Evolutionary conservation across 2,113 vertebrate genomes (phyloP), one percentile per base, ranked within the genome.

Genomic region (Passer montanus): DNA sequence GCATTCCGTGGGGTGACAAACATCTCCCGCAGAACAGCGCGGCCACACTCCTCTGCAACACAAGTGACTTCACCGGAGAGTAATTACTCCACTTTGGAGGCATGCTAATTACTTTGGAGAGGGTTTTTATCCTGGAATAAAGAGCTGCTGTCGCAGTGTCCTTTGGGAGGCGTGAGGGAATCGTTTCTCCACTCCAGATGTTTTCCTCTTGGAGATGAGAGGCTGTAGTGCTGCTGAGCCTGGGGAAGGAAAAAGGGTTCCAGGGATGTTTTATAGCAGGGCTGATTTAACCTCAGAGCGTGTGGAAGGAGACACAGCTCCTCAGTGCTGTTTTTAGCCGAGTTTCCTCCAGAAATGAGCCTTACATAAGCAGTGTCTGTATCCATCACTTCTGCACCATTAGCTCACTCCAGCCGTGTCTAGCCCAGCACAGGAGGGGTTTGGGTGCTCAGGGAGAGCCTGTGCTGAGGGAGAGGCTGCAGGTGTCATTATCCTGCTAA

Each of bases 51-150:
- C 69, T 72, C 76, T 89, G 95, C n/a, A 94, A 33, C 81, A 41
- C 6, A 8, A 91, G 52, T 66, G 87, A 84, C 91, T 89, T 64
- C 47, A 70, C 89, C 78, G 68, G 19, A 72, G 84, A 77, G 35
- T 89, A 68, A 85, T 95, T 84, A 41, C 56, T 69, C 84, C 69
- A 49, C 56, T 94, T 84, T 79, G 87, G 53, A 91, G 68, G 89
- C 60, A 91, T 84, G 89, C 77, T 96, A 92, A 95, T 93, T 79
- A 39, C 62, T 84, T 75, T 91, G 74, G 94, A 84, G 94, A 83
- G 87, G 43, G 44, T 33, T 39, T 94, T 90, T 59, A 86, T 84
- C 52, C 80, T 5, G 69, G 83, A 90, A 55, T 72, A 15, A 83
- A 78, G 76, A 7, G 55, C 80, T 86, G 84, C 91, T 95, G 90